A percentile compares a stretch with the other conserved stretches of the same genome.
Conservation (phyloP, 1,140 invertebrate genomes). For the Polypedilum vanderplanki region DNA sequence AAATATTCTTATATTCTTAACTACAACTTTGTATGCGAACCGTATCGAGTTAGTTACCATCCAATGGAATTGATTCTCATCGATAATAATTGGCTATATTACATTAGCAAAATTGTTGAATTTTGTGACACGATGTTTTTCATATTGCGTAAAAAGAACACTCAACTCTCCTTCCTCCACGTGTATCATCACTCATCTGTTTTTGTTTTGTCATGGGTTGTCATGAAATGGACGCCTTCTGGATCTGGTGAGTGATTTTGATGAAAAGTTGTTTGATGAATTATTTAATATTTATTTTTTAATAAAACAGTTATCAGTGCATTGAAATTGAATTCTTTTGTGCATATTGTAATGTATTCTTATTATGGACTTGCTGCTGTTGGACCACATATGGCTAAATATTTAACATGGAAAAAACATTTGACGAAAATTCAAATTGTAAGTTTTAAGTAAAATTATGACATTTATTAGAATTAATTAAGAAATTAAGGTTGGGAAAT, state of each 20-base stretch:
- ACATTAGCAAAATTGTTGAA: background rate
- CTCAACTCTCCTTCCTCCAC: slow-evolving; percentile 29
- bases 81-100: slow-evolving; percentile 2
- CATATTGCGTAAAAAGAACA: slow-evolving; percentile 19
- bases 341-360: slow-evolving; percentile 89
- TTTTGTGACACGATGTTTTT: slow-evolving; percentile 30
- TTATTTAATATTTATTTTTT: background rate
- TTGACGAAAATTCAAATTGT: slow-evolving; percentile 76
- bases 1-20: background rate
- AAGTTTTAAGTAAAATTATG: too few species aligned
- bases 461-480: background rate
- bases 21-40: background rate
- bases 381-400: slow-evolving; percentile 68
- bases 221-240: slow-evolving; percentile 10
- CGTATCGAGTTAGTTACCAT: background rate
- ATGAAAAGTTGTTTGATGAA: background rate
- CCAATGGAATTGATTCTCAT: background rate
- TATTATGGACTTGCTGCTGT: slow-evolving; percentile 83
- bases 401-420: slow-evolving; percentile 93
- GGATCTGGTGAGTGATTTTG: background rate
- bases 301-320: slow-evolving; percentile 63
- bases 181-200: slow-evolving; percentile 30
- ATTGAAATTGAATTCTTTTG: slow-evolving; percentile 82
- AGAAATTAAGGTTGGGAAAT: too few species aligned
- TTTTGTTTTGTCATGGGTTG: background rate